Conservation (phyloP, 2,113 vertebrate genomes). For the Nansenia antarctica region DNA sequence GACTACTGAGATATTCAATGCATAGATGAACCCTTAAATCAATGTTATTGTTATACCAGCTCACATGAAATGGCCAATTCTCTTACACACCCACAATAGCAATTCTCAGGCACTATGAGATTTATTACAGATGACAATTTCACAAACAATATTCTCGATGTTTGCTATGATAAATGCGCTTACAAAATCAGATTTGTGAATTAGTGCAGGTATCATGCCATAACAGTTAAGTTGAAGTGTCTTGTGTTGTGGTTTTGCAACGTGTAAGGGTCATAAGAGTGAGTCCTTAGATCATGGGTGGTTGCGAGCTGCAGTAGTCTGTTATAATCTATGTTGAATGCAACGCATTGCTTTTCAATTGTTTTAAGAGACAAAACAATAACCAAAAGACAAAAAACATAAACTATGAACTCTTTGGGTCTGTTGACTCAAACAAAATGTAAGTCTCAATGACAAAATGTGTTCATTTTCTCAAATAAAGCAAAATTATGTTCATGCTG, state of each 20-base stretch:
- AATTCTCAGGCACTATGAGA: conserved; percentile 73
- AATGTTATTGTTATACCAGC: conserved; percentile 13
- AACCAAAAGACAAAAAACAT: conserved; percentile 61
- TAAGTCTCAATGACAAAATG: conserved; percentile 85
- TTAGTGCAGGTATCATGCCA: conserved; percentile 55
- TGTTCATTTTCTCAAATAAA: conserved; percentile 80
- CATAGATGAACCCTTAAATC: conserved; percentile 15
- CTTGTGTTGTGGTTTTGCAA: conserved; percentile 37
- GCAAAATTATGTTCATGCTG: conserved; percentile 62
- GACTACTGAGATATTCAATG: not conserved
- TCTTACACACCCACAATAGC: conserved; percentile 27
- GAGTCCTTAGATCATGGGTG: conserved; percentile 64
- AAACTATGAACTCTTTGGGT: conserved; percentile 76
- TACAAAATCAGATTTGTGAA: conserved; percentile 56
- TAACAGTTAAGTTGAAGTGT: conserved; percentile 33
- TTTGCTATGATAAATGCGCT: conserved; percentile 52
- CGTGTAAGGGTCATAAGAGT: conserved; percentile 57
- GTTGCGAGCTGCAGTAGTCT: conserved; percentile 65
- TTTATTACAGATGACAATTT: conserved; percentile 42
- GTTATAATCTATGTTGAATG: conserved; percentile 71
- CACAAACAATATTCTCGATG: conserved; percentile 50
- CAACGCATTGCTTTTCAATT: conserved; percentile 71
- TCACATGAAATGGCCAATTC: conserved; percentile 11
- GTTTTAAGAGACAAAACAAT: conserved; percentile 43
- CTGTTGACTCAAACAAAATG: conserved; percentile 82